phyloP scores from a whole-genome alignment of 2,797 vertebrate species.

The Dallia pectoralis region DNA sequence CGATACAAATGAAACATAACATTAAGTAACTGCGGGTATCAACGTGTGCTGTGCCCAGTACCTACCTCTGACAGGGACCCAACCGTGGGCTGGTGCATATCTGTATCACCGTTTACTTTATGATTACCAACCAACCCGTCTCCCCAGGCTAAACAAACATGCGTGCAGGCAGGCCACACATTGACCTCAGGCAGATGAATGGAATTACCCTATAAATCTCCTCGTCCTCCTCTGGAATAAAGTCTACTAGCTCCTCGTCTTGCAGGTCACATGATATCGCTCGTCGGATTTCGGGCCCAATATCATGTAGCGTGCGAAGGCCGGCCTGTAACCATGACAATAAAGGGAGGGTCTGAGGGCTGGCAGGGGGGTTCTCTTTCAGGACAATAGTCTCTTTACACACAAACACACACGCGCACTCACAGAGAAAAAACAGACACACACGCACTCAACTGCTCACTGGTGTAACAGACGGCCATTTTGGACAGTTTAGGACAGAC shows the following conservation, averaged over 20 bases:
- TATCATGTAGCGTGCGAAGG: constrained; percentile 98
- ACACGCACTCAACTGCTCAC: constrained; percentile 49
- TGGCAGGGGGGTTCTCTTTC: constrained; percentile 7
- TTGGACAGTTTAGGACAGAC: constrained; percentile 58
- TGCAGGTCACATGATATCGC: constrained; percentile 99
- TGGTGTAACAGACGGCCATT: constrained; percentile 52
- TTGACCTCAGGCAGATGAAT: constrained; percentile 52
- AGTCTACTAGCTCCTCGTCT: constrained; percentile 97
- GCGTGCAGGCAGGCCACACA: neutral
- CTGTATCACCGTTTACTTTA: neutral
- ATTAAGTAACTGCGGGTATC: neutral
- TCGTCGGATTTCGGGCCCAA: constrained; percentile 98
- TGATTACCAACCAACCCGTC: neutral
- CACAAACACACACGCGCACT: constrained; percentile 2
- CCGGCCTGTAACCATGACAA: constrained; percentile 94
- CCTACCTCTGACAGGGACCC: neutral
- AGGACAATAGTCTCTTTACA: constrained; percentile 6
- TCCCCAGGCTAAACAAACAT: neutral
- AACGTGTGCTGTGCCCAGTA: neutral
- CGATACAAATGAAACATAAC: neutral
- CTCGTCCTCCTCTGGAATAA: constrained; percentile 94
- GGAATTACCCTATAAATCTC: constrained; percentile 97
- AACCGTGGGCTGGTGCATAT: no score
- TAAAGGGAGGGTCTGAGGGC: constrained; percentile 48
- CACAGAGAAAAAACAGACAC: neutral